Evolutionary conservation across 2,888 invertebrate genomes (phyloP).

Genomic region (Steinernema scapterisci): DNA sequence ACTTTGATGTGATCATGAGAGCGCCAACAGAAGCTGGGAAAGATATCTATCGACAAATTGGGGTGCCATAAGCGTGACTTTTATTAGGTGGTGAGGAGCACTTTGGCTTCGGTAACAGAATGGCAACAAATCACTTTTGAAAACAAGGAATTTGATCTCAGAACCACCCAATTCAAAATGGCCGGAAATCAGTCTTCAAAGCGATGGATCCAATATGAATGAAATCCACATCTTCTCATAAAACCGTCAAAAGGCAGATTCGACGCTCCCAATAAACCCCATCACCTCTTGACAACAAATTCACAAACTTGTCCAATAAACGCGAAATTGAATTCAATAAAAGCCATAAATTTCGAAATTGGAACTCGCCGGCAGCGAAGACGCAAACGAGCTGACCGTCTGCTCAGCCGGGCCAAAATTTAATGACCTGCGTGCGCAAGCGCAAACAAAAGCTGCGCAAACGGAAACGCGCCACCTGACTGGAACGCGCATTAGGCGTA

Average conservation of each 20-base stretch:
- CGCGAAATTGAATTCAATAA: background rate
- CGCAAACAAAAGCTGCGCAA: constrained; percentile 28
- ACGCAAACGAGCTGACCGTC: background rate
- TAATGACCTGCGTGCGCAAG: constrained; percentile 3
- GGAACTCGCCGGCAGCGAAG: too few species aligned
- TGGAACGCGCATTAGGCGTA: background rate
- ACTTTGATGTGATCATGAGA: constrained; percentile 23
- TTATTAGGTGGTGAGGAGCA: too few species aligned
- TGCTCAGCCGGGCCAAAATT: background rate
- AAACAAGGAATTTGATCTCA: too few species aligned
- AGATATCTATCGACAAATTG: background rate
- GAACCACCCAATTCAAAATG: too few species aligned
- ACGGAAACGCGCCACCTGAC: constrained; percentile 27
- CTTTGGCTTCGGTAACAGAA: too few species aligned
- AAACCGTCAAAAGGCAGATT: too few species aligned
- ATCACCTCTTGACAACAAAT: too few species aligned
- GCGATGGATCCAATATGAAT: too few species aligned
- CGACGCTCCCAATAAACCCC: too few species aligned
- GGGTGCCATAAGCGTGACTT: background rate
- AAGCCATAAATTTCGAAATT: background rate
- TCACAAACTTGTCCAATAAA: background rate
- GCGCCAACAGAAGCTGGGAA: background rate
- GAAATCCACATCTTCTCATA: too few species aligned
- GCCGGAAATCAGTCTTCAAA: too few species aligned
- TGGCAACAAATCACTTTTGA: too few species aligned